Conservation (phyloP, 2,888 invertebrate species). For the Pseudococcus longispinus region DNA sequence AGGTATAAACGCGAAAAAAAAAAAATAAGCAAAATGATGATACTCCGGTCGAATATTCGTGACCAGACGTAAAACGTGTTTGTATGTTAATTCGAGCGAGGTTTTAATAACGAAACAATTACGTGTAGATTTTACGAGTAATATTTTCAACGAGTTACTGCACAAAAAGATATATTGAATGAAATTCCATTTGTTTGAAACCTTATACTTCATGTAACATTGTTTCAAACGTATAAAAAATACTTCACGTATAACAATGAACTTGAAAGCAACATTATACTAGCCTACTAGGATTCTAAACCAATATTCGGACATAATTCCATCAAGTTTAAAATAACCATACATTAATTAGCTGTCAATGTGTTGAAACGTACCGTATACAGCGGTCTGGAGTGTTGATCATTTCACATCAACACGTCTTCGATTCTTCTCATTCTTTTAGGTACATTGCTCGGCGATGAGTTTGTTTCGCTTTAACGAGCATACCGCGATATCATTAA, state of each 20-base stretch:
- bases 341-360: neutral
- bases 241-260: neutral
- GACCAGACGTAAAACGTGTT: neutral
- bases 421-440: neutral
- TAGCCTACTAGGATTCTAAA: neutral
- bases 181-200: neutral
- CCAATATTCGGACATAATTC: neutral
- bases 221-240: neutral
- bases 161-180: neutral
- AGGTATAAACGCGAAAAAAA: neutral
- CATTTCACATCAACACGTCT: conserved; percentile 5
- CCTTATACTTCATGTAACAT: neutral
- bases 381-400: neutral
- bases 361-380: neutral
- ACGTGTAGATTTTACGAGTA: neutral
- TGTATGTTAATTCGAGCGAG: neutral
- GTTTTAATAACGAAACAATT: conserved; percentile 1
- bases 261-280: neutral
- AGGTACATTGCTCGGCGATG: neutral
- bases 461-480: neutral
- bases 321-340: neutral
- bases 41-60: neutral
- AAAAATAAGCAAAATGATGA: neutral
- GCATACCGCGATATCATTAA: neutral
- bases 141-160: neutral